Percentiles rank a stretch among this genome's conserved stretches.
These are phyloP conservation scores for Drosophila equinoxialis DNA, from an alignment of 1,140 invertebrate species.

Conservation along the genomic window DNA sequence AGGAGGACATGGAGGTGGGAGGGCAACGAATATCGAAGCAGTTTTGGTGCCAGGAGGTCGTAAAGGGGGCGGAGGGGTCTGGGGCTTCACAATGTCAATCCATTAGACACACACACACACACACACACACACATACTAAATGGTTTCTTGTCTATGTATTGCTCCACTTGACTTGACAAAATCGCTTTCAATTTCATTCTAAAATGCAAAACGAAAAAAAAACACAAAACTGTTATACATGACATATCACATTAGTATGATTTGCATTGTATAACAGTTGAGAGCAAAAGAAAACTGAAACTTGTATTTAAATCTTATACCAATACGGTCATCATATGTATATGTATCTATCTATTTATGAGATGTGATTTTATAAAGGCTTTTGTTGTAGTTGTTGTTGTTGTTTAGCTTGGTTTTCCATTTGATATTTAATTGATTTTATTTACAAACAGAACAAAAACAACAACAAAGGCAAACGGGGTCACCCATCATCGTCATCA, in stretches of 20 bases:
- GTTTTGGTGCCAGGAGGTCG: not conserved
- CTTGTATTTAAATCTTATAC: conserved; percentile 24
- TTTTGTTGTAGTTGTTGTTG: too few relatives aligned
- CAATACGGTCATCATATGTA: not conserved
- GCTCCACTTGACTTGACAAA: conserved; percentile 53
- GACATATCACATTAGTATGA: conserved; percentile 18
- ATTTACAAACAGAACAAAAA: conserved; percentile 45
- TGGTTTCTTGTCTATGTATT: conserved; percentile 9
- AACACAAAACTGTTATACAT: conserved; percentile 48
- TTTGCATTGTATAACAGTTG: conserved; percentile 18
- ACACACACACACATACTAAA: not conserved
- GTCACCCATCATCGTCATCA: conserved; percentile 32
- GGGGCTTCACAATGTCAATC: conserved; percentile 27
- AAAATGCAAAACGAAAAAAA: not conserved
- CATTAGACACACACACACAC: conserved; percentile 47
- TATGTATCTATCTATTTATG: conserved; percentile 11
- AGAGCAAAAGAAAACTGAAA: not conserved
- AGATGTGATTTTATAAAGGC: conserved; percentile 57
- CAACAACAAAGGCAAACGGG: conserved; percentile 43
- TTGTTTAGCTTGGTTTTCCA: conserved; percentile 5
- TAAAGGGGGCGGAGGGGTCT: not conserved
- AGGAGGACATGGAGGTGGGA: not conserved
- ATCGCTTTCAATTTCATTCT: conserved; percentile 69
- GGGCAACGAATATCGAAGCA: not conserved
- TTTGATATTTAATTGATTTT: conserved; percentile 52